Conservation (phyloP, 2,113 vertebrate genomes). For the Falcunculus frontatus region DNA sequence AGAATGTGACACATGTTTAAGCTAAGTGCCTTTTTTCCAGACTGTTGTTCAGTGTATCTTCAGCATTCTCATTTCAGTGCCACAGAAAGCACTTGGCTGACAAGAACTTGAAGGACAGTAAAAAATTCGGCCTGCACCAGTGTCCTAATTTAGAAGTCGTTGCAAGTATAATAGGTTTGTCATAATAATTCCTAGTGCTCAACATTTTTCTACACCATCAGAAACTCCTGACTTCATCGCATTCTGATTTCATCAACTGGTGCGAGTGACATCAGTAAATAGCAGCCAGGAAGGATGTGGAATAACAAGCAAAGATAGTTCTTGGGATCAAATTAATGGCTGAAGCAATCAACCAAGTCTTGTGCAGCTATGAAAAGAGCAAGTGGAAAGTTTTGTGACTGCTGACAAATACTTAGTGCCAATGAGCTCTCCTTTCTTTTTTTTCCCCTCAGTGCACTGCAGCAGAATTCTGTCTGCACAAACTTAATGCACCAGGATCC, state of each 20-base stretch:
- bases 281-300: not conserved
- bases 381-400: not conserved
- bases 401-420: not conserved
- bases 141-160: not conserved
- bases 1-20: not conserved
- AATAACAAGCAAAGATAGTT: not conserved
- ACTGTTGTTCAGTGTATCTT: not conserved
- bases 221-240: not conserved
- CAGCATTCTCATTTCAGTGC: not conserved
- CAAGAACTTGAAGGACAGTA: not conserved
- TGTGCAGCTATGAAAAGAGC: not conserved
- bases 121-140: not conserved
- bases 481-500: not conserved
- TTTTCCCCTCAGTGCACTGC: not conserved
- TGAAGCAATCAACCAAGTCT: not conserved
- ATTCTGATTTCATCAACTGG: not conserved
- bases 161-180: not conserved
- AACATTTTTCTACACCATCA: not conserved
- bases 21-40: not conserved
- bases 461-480: slow-evolving; percentile 5
- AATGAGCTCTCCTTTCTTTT: not conserved
- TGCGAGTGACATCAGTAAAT: not conserved
- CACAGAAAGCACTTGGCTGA: not conserved
- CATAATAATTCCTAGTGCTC: not conserved
- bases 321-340: not conserved